Evolutionary conservation across 2,797 vertebrate genomes (phyloP).

Genomic region (Varecia variegata): DNA sequence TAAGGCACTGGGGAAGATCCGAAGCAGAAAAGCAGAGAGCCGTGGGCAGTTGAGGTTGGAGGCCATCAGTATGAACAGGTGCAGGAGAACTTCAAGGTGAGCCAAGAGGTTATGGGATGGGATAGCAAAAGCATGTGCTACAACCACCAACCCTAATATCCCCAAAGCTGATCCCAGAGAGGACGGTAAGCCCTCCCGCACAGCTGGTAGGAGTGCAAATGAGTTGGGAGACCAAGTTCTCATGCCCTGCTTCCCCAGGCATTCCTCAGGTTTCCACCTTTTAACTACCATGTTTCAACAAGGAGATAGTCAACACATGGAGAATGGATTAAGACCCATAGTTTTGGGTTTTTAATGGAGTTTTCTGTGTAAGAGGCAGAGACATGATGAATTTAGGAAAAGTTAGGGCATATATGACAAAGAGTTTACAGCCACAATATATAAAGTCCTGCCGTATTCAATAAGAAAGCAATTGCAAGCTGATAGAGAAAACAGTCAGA

Average conservation of each 20-base stretch:
- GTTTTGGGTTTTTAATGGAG: background rate
- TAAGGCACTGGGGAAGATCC: background rate
- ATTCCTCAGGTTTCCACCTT: background rate
- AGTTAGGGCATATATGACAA: background rate
- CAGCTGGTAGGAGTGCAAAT: background rate
- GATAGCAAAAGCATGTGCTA: background rate
- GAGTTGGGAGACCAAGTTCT: background rate
- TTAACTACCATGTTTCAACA: background rate
- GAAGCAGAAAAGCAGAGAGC: background rate
- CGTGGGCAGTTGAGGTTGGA: background rate
- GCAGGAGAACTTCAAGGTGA: background rate
- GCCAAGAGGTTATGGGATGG: background rate
- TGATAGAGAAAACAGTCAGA: slow-evolving; percentile 33
- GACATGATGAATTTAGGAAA: slow-evolving; percentile 47
- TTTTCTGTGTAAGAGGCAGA: background rate
- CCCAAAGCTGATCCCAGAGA: background rate
- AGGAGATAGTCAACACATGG: background rate
- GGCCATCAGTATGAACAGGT: background rate
- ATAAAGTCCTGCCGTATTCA: slow-evolving; percentile 40
- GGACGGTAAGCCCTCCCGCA: background rate
- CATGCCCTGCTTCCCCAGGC: background rate
- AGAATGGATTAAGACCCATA: background rate
- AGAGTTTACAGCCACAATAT: slow-evolving; percentile 46
- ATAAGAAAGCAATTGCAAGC: slow-evolving; percentile 49
- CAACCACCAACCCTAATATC: background rate